These are phyloP conservation scores for Drosophila lowei DNA, from an alignment of 1,140 invertebrate species.

Conservation along the genomic window DNA sequence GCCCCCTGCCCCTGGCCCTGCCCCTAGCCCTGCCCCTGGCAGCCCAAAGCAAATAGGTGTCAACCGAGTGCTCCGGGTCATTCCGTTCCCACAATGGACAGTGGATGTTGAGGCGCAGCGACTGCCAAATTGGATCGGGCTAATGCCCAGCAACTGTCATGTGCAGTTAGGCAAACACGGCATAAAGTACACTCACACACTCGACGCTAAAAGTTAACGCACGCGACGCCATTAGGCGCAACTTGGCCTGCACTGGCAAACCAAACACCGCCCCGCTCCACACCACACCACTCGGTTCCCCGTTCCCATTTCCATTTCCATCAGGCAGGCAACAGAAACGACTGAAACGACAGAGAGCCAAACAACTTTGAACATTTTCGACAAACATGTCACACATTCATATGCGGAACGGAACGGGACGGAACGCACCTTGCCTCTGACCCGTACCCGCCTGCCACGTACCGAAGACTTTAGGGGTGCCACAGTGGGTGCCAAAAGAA, in stretches of 20 bases:
- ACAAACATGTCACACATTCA: slow-evolving; percentile 79
- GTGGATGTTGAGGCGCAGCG: slow-evolving; percentile 9
- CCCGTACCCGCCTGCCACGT: neutral
- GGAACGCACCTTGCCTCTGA: slow-evolving; percentile 12
- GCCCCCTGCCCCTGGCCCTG: neutral
- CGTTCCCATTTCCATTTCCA: slow-evolving; percentile 34
- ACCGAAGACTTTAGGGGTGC: too few species aligned
- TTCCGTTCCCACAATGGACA: slow-evolving; percentile 53
- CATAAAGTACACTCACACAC: slow-evolving; percentile 60
- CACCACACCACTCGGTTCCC: neutral
- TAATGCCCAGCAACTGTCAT: slow-evolving; percentile 77
- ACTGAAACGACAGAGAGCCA: slow-evolving; percentile 31
- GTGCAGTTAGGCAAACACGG: slow-evolving; percentile 75
- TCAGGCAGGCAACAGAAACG: slow-evolving; percentile 27
- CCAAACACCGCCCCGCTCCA: slow-evolving; percentile 28
- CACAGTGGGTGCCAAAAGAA: slow-evolving; percentile 12
- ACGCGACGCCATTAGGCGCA: slow-evolving; percentile 73
- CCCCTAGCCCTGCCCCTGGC: neutral
- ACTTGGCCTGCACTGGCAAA: slow-evolving; percentile 58
- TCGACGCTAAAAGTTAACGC: slow-evolving; percentile 77
- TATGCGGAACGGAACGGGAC: slow-evolving; percentile 52
- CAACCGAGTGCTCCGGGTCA: slow-evolving; percentile 46
- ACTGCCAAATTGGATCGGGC: slow-evolving; percentile 71
- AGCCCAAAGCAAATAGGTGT: slow-evolving; percentile 43
- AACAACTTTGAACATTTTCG: slow-evolving; percentile 79